These are phyloP conservation scores for Sarcophaga peregrina DNA, from an alignment of 1,140 invertebrate species.

Conservation along the genomic window DNA sequence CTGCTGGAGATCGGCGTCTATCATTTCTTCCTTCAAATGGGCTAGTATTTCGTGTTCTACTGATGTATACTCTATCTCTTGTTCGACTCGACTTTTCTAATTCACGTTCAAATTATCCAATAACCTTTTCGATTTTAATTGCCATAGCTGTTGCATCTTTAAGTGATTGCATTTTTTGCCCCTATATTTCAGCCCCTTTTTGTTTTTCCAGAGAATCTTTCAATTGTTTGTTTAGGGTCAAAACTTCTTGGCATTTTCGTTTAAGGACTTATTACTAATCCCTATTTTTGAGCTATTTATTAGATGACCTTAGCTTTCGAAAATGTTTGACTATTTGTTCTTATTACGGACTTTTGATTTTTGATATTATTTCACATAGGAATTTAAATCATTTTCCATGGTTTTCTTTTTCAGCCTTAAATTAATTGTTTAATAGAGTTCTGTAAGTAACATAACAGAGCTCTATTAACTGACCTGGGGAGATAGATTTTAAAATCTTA, in stretches of 20 bases:
- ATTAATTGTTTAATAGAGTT: too few relatives aligned
- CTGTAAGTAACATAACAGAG: too few relatives aligned
- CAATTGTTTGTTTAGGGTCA: slow-evolving; percentile 80
- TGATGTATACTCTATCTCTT: slow-evolving; percentile 53
- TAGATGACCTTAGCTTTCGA: too few relatives aligned
- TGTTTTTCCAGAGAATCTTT: slow-evolving; percentile 74
- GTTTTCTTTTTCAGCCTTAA: too few relatives aligned
- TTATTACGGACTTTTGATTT: too few relatives aligned
- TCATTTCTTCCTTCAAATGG: too few relatives aligned
- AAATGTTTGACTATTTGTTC: too few relatives aligned
- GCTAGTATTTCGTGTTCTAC: neutral
- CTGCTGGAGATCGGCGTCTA: slow-evolving; percentile 82
- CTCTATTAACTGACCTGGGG: too few relatives aligned
- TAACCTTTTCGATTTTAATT: slow-evolving; percentile 58
- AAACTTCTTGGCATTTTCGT: slow-evolving; percentile 86
- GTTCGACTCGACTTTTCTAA: slow-evolving; percentile 73
- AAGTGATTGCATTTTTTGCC: slow-evolving; percentile 52
- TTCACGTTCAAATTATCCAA: slow-evolving; percentile 73
- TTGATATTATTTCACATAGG: too few relatives aligned
- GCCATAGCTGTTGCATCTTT: slow-evolving; percentile 65
- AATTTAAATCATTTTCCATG: too few relatives aligned
- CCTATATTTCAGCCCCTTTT: slow-evolving; percentile 68
- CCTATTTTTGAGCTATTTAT: too few relatives aligned
- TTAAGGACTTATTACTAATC: slow-evolving; percentile 86
- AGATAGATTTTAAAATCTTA: too few relatives aligned